Base-by-base conservation (phyloP, 2,797 vertebrate species). In the Onychomys torridus region DNA sequence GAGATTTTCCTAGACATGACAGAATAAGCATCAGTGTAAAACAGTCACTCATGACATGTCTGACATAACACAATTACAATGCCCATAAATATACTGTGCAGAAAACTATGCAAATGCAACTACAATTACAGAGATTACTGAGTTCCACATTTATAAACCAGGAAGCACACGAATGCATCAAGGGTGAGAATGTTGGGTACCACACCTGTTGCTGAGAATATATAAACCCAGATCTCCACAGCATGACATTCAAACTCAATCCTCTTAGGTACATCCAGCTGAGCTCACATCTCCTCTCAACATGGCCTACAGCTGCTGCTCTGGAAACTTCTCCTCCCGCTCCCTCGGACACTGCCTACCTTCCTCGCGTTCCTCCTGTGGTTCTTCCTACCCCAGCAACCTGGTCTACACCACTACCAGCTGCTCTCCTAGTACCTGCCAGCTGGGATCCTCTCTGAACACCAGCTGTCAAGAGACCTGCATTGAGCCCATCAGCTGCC, bases 71-170 rank as follows among this genome's bases (percentile, higher is more conserved):
- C 57, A 90, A 76, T 96, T 87, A 83, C 23, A 93, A 84, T 17
- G 49, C 6, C 52, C 21, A 59, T 95, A 91, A 97, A 91, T 55
- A 46, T 8, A 89, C 37, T 59, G 43, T 16, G 16, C 7, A 52
- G 40, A 92, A 82, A 94, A 89, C 43, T 4, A 83, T 34, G 83
- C 79, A 79, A 34, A 40, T 43, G 76, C 17, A 95, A 87, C 5
- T 37, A 37, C 81, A 83, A 63, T 97, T 96, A 97, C 4, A 92
- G 84, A 69, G 7, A 59, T 83, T 87, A 32, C 63, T 57, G 78
- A 75, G 29, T 88, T 84, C 52, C 23, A 63, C 43, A 37, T 52
- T 77, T 59, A 63, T 52, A 91, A 94, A 96, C 21, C 7, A 90
- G 34, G 63, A 21, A 59, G 77, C 77, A 16, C 16, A 52, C n/a